Base-by-base conservation (phyloP, 2,888 invertebrate genomes). In the Sphinx pinastri region DNA sequence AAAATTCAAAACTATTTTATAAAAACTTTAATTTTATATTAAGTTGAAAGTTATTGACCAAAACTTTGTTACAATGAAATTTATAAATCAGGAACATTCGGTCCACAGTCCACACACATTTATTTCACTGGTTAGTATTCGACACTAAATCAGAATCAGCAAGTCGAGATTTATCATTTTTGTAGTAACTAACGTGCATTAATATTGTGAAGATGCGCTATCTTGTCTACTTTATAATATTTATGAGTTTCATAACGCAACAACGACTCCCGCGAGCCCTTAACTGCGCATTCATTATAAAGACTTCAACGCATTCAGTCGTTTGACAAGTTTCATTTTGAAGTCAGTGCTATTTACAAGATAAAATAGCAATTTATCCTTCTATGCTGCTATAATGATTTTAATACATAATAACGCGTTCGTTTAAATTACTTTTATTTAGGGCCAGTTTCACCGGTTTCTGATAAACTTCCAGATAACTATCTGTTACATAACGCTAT, bases 301-400 rank as follows among this genome's bases (percentile, higher is more conserved):
- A 73, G 72, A 75, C 68, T 69, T 73, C 69, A 73, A 72, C 71
- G 72, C 72, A 71, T 55, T 69, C 59, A 63, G 52, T 49, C 68
- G 58, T 63, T 49, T 63, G 63, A 63, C 63, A 63, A 63, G 63
- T 63, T 63, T 49, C 63, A 19, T 11, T 71, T 49, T 70, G 59
- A 45, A 45, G 49, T 59, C 49, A 49, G 63, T 47, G 63, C 49
- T 63, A 63, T 47, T 63, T 49, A 63, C 49, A 13, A 63, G 19
- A 63, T 60, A 47, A 38, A 60, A 47, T 63, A 63, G 63, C 63
- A 63, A 63, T 63, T 63, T 63, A 63, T 5, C 38, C 38, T 7
- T 63, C 49, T 63, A 63, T 47, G 49, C 12, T 63, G 55, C 16
- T 63, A 63, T 49, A 63, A 63, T 49, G 13, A 63, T 49, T 49